phyloP scores from a whole-genome alignment of 2,113 vertebrate species.

The Etheostoma cragini region DNA sequence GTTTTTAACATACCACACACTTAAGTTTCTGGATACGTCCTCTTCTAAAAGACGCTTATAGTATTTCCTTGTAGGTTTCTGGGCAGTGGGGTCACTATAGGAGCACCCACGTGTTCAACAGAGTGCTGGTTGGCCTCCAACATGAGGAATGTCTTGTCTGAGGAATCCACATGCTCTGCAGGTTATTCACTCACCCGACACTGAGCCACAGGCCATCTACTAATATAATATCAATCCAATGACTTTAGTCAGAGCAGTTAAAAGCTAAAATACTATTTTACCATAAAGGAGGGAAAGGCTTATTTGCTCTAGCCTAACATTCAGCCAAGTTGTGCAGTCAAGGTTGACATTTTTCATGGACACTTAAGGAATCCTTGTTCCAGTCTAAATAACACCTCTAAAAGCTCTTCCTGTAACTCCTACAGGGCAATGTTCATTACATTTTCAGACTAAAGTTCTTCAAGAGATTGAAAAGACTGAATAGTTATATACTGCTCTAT shows the following conservation, averaged over 20 bases:
- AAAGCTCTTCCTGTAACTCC: conserved; percentile 64
- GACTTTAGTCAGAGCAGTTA: conserved; percentile 42
- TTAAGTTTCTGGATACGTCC: conserved; percentile 34
- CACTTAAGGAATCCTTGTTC: conserved; percentile 58
- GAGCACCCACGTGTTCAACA: conserved; percentile 38
- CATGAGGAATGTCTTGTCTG: conserved; percentile 35
- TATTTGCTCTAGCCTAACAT: conserved; percentile 75
- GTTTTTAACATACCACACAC: conserved; percentile 53
- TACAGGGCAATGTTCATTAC: conserved; percentile 38
- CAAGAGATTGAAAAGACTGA: conserved; percentile 24
- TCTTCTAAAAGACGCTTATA: conserved; percentile 18
- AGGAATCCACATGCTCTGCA: conserved; percentile 28
- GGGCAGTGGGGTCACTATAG: conserved; percentile 21
- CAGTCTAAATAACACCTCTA: conserved; percentile 78
- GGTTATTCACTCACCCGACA: conserved; percentile 46
- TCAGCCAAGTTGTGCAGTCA: conserved; percentile 58
- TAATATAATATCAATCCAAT: conserved; percentile 61
- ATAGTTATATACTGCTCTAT: background rate
- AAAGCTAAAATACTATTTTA: conserved; percentile 64
- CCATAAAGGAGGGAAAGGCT: conserved; percentile 59
- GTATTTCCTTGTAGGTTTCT: conserved; percentile 49
- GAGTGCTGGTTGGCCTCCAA: conserved; percentile 32
- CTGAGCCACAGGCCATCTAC: conserved; percentile 53
- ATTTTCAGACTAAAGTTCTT: conserved; percentile 35
- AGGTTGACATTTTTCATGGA: conserved; percentile 67